Percentiles rank a stretch among this genome's conserved stretches.
These are phyloP conservation scores for Paramormyrops hopkinsi DNA, from an alignment of 2,797 vertebrate genomes.

Conservation along the genomic window DNA sequence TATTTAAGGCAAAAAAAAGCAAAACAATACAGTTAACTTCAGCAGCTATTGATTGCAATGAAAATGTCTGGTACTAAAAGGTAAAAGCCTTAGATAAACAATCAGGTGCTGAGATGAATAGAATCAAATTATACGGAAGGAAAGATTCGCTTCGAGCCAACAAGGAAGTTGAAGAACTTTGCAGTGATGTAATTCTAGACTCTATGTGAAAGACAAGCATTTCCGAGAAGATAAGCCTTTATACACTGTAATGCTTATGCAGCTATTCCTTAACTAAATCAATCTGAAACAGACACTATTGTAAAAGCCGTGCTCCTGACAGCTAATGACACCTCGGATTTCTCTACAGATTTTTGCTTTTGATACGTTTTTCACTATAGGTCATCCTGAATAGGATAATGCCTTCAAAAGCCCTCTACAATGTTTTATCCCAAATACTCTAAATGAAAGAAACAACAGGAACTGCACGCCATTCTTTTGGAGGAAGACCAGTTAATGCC, in stretches of 20 bases:
- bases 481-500: background rate
- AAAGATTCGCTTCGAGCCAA: background rate
- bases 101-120: background rate
- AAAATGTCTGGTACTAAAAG: background rate
- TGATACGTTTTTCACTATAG: background rate
- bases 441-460: background rate
- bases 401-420: background rate
- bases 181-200: background rate
- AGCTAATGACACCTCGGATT: background rate
- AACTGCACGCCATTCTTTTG: background rate
- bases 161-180: background rate
- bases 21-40: background rate
- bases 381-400: background rate
- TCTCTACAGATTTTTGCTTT: background rate
- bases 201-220: slow-evolving; percentile 8
- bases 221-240: slow-evolving; percentile 1
- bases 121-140: background rate
- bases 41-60: background rate
- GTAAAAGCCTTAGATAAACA: background rate
- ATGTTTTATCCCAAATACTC: background rate
- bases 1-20: background rate
- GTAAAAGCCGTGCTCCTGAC: background rate
- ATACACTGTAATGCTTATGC: background rate
- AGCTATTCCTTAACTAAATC: background rate
- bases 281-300: background rate